Conservation (phyloP, 2,113 vertebrate species). For the Albula goreensis region DNA sequence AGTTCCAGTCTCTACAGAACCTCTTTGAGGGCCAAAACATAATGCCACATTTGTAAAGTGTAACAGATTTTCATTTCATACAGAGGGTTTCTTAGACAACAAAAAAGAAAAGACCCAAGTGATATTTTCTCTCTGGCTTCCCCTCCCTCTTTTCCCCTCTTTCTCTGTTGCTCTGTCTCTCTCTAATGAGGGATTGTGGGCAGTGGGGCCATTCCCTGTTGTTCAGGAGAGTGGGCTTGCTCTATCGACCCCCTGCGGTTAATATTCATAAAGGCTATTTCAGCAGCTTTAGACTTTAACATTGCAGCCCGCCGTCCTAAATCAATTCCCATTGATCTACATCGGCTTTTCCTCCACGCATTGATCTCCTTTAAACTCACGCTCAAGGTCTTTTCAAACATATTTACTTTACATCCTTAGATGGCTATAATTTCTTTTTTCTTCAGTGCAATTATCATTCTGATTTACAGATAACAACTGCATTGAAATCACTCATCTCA, state of each 20-base stretch:
- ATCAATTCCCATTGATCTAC: slow-evolving; percentile 75
- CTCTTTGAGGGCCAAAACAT: slow-evolving; percentile 18
- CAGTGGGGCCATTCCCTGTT: slow-evolving; percentile 45
- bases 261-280: slow-evolving; percentile 80
- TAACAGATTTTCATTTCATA: background rate
- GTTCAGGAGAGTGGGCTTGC: slow-evolving; percentile 37
- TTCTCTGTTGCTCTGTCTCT: background rate
- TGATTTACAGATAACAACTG: slow-evolving; percentile 57
- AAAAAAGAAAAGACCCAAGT: background rate
- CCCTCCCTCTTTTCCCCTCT: background rate
- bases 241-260: slow-evolving; percentile 66
- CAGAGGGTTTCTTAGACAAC: too few relatives aligned
- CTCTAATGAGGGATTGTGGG: slow-evolving; percentile 38
- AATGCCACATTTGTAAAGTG: background rate
- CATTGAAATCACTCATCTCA: slow-evolving; percentile 16
- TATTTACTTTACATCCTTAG: slow-evolving; percentile 27
- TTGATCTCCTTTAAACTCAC: slow-evolving; percentile 65
- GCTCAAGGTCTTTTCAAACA: slow-evolving; percentile 66
- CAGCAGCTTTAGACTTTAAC: slow-evolving; percentile 57
- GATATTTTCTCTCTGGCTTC: background rate
- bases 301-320: slow-evolving; percentile 56
- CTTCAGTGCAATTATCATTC: slow-evolving; percentile 58
- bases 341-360: slow-evolving; percentile 61
- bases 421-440: slow-evolving; percentile 47
- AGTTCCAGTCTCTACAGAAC: background rate